Conservation (phyloP, 2,113 vertebrate genomes). For the Gadus chalcogrammus region DNA sequence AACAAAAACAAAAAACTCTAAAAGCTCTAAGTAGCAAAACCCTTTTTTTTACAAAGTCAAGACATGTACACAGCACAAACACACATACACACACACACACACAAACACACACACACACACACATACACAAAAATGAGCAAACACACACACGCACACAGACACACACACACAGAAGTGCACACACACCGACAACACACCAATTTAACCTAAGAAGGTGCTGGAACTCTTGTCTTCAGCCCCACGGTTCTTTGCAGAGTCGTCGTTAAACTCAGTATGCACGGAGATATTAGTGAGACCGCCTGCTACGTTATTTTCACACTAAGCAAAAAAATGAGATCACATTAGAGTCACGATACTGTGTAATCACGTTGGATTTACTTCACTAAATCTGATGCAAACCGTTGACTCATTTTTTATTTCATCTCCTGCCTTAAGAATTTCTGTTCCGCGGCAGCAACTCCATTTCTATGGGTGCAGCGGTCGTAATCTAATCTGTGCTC, state of each 20-base stretch:
- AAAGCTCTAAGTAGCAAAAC: too few species aligned
- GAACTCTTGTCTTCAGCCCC: neutral
- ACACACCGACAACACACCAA: constrained; percentile 2
- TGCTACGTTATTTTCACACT: neutral
- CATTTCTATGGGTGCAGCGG: constrained; percentile 21
- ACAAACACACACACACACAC: constrained; percentile 10
- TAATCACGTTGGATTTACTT: constrained; percentile 59
- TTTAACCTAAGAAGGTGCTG: neutral
- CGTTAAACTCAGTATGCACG: constrained; percentile 41
- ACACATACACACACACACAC: neutral
- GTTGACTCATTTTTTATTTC: constrained; percentile 51
- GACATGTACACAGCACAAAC: too few species aligned
- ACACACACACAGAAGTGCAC: neutral
- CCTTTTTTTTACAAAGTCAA: too few species aligned
- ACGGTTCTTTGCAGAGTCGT: constrained; percentile 17
- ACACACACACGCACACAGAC: constrained; percentile 2
- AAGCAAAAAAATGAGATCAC: constrained; percentile 27
- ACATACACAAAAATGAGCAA: constrained; percentile 12
- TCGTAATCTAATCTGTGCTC: constrained; percentile 60
- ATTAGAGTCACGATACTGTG: constrained; percentile 50
- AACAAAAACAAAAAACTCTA: too few species aligned
- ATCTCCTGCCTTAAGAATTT: constrained; percentile 16
- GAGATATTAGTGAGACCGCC: constrained; percentile 21
- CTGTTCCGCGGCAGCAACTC: constrained; percentile 19
- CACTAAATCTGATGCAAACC: constrained; percentile 58